Evolutionary conservation across 1,140 invertebrate species (phyloP), one percentile per base, ranked within the genome.

Genomic region (Apis cerana): DNA sequence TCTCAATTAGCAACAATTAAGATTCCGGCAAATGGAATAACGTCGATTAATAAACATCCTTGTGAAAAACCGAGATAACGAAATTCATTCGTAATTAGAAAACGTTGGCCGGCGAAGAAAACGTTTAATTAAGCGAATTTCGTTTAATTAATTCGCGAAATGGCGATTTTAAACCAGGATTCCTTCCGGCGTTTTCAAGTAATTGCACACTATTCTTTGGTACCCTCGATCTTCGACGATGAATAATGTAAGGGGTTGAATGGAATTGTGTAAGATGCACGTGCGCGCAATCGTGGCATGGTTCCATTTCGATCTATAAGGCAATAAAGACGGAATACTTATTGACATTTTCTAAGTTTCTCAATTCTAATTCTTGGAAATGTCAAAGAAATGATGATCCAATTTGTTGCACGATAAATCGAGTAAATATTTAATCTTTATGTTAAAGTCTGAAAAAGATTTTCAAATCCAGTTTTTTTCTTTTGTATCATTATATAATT

Each of bases 91-190:
- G 19, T 65, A 74, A 72, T 21, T 76, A 80, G 79, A 64, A 61
- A 80, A 61, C 71, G 48, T 52, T 62, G 43, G 61, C 56, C 62
- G 9, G 12, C 21, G 9, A 58, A 71, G 77, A 62, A 70, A 76
- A 58, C 33, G 27, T 65, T 13, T 15, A 52, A 19, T 56, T 12
- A 48, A 4, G 33, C 10, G 54, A 50, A 62, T 86, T 52, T 33
- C 54, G 62, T 71, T 69, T 87, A 87, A 86, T 87, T 83, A 86
- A 87, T 86, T 85, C 68, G 64, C 58, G 33, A 83, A 87, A 83
- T 87, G 61, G 71, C 65, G 33, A 64, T 86, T 86, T 75, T 83
- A 76, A 86, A 72, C 77, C 62, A 76, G 61, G 54, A 72, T 76
- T 76, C 80, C 72, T 69, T 68, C 27, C 71, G 50, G 15, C 33